Conservation (phyloP, 2,797 vertebrate species). For the Picus viridis region DNA sequence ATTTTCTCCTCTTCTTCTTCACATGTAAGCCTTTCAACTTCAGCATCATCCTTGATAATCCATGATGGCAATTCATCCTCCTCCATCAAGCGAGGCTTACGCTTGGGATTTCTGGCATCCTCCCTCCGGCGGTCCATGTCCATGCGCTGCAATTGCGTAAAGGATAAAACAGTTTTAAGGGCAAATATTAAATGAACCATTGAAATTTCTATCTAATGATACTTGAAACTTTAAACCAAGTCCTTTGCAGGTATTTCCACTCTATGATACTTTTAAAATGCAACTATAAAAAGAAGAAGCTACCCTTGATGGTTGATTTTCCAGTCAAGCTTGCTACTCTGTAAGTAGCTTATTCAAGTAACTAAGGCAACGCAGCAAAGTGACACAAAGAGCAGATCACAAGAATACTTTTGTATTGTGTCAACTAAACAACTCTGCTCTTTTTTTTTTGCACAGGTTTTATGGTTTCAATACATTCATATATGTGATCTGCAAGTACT, state of each 20-base stretch:
- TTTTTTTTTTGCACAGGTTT: neutral
- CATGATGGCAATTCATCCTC: conserved; percentile 96
- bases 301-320: neutral
- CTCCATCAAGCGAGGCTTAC: conserved; percentile 96
- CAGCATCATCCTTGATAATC: conserved; percentile 97
- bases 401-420: neutral
- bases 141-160: conserved; percentile 85
- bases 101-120: conserved; percentile 94
- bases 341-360: neutral
- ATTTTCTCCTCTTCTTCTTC: conserved; percentile 97
- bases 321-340: neutral
- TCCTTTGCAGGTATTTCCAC: neutral
- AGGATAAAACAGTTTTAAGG: neutral
- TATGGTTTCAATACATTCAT: neutral
- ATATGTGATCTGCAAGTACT: neutral
- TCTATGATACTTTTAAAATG: neutral
- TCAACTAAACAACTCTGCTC: neutral
- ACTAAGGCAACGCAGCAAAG: neutral
- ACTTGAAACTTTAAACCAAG: neutral
- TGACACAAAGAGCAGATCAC: neutral
- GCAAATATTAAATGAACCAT: neutral
- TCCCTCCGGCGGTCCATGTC: conserved; percentile 96
- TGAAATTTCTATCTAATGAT: neutral
- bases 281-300: neutral
- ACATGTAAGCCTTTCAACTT: conserved; percentile 96